Evolutionary conservation across 2,113 vertebrate species (phyloP), one percentile per base, ranked within the genome.

Genomic region (Triplophysa dalaica): DNA sequence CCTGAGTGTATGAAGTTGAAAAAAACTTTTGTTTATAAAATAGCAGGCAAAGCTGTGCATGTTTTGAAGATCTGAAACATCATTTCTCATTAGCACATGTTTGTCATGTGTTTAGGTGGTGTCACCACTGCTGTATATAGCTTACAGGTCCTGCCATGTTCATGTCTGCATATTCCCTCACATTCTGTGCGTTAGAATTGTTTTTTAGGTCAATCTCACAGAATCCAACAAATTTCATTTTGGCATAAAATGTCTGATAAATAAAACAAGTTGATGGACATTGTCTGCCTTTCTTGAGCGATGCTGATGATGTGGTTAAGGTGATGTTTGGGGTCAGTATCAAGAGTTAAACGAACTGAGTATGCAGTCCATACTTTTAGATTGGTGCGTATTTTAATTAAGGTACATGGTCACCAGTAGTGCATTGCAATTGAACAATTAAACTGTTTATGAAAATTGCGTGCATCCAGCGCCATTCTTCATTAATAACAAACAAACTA

Each of bases 41-140:
- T 16, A n/a, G 19, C 19, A 58, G 19, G 24, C 1, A 6, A 8
- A 70, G 68, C 26, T 52, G 22, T 29, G 24, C 24, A 70, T 52
- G 22, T 19, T 54, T 50, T 54, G 48, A 16, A 33, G 48, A 70
- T 29, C 19, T 14, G 19, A 72, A 69, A 50, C 67, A 52, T 52
- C 50, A n/a, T 58, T 19, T 19, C 68, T 54, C 8, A 52, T 70
- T 24, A 54, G 16, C 68, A 22, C 29, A 73, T 41, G 70, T 5
- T 60, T 73, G 41, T 60, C 54, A 38, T 58, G 52, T 70, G 70
- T 60, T 58, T 11, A 73, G 17, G 22, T 58, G 54, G 54, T 61
- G 33, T 24, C 70, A 61, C 13, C 33, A 61, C n/a, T 72, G 67
- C 17, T 70, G 45, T n/a, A n/a, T 29, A 52, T 13, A 26, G 8